Conservation (phyloP, 2,113 vertebrate species). For the Recurvirostra avosetta region DNA sequence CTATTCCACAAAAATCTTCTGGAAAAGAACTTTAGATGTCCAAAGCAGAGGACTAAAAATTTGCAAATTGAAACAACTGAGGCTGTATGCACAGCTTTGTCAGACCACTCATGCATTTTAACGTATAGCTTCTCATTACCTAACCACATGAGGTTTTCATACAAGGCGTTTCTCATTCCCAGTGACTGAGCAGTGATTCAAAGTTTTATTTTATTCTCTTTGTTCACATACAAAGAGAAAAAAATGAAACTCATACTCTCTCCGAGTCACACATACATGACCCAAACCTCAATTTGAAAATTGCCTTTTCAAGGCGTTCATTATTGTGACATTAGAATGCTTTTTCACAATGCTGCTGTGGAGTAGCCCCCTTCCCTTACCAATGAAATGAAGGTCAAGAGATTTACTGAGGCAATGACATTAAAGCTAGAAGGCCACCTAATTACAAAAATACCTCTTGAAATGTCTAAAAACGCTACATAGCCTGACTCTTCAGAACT, state of each 20-base stretch:
- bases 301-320: not conserved
- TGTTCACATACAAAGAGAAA: not conserved
- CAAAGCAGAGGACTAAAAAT: not conserved
- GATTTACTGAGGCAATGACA: not conserved
- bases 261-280: not conserved
- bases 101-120: not conserved
- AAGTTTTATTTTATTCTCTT: not conserved
- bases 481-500: not conserved
- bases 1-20: not conserved
- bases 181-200: not conserved
- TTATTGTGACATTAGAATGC: not conserved
- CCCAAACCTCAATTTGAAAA: not conserved
- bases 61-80: not conserved
- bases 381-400: not conserved
- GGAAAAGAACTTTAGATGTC: not conserved
- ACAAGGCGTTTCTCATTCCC: not conserved
- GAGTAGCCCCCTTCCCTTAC: not conserved
- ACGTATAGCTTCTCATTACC: not conserved
- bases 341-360: not conserved
- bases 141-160: not conserved
- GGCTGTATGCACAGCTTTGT: not conserved
- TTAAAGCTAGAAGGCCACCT: not conserved
- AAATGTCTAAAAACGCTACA: not conserved
- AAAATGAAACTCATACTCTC: not conserved
- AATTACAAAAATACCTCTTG: not conserved